Evolutionary conservation across 1,140 invertebrate genomes (phyloP).

Genomic region (Parapsyche elsis): DNA sequence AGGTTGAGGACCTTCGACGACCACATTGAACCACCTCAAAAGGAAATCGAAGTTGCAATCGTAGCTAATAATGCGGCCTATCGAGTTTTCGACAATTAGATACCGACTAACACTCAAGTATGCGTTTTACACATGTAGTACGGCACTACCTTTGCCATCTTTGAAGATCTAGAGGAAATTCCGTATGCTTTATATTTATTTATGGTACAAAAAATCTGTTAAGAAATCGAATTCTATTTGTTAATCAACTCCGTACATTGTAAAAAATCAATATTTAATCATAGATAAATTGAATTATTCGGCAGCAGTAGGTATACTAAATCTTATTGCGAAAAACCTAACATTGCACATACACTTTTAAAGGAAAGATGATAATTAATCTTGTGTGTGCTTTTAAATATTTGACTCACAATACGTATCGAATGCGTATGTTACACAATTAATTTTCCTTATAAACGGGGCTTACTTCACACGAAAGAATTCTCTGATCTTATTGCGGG

Average conservation of each 20-base stretch:
- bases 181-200: background rate
- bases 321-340: too few relatives aligned
- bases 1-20: background rate
- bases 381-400: too few relatives aligned
- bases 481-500: background rate
- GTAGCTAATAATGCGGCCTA: background rate
- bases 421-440: background rate
- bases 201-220: background rate
- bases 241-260: too few relatives aligned
- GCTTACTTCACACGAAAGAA: slow-evolving; percentile 9
- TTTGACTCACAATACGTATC: too few relatives aligned
- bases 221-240: background rate
- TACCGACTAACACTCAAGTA: background rate
- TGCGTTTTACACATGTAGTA: background rate
- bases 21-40: background rate
- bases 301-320: too few relatives aligned
- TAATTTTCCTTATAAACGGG: slow-evolving; percentile 1
- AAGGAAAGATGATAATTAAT: too few relatives aligned
- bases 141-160: background rate
- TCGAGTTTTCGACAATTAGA: slow-evolving; percentile 11
- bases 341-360: too few relatives aligned
- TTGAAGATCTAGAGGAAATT: background rate
- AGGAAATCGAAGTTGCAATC: background rate
- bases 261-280: too few relatives aligned
- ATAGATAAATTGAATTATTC: too few relatives aligned